A percentile compares a stretch with the other conserved stretches of the same genome.
These are phyloP conservation scores for Sebastes vulpes DNA, from an alignment of 2,797 vertebrate species.

Conservation along the genomic window DNA sequence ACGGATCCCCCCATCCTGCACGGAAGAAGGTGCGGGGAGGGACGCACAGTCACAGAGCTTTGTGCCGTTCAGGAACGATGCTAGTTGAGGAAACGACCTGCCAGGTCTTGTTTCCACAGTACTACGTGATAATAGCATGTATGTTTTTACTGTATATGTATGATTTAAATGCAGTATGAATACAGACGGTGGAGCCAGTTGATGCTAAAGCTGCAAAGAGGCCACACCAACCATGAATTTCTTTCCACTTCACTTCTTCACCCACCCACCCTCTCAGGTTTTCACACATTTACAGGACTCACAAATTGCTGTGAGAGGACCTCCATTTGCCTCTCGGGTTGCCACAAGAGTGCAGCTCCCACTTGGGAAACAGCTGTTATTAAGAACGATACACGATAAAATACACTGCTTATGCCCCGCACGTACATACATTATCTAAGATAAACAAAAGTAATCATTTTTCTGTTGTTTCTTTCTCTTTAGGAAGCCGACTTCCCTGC, in stretches of 20 bases:
- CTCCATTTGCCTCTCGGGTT: slow-evolving; percentile 34
- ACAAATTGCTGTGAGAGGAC: slow-evolving; percentile 42
- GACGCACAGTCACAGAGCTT: slow-evolving; percentile 26
- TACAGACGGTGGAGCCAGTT: neutral
- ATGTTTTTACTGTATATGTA: neutral
- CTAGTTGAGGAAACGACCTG: slow-evolving; percentile 25
- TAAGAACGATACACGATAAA: slow-evolving; percentile 26
- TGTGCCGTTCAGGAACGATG: slow-evolving; percentile 45
- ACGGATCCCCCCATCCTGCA: slow-evolving; percentile 15
- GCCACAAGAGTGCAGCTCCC: slow-evolving; percentile 16
- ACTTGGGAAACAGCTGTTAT: slow-evolving; percentile 45
- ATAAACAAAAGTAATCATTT: slow-evolving; percentile 33
- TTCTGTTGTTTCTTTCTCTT: slow-evolving; percentile 1
- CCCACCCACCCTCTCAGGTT: slow-evolving; percentile 4
- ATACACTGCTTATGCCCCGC: neutral
- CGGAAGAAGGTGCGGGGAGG: slow-evolving; percentile 23
- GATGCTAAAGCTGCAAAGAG: slow-evolving; percentile 11
- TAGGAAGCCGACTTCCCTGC: slow-evolving; percentile 35
- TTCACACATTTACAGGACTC: slow-evolving; percentile 57
- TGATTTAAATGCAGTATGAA: slow-evolving; percentile 14
- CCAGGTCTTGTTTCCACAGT: slow-evolving; percentile 35
- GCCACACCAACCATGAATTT: slow-evolving; percentile 14
- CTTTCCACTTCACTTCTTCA: slow-evolving; percentile 21
- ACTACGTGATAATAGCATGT: slow-evolving; percentile 5
- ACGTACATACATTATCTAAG: slow-evolving; percentile 1